These are phyloP conservation scores for Ptychobarbus kaznakovi DNA, from an alignment of 2,797 vertebrate species.

Conservation along the genomic window DNA sequence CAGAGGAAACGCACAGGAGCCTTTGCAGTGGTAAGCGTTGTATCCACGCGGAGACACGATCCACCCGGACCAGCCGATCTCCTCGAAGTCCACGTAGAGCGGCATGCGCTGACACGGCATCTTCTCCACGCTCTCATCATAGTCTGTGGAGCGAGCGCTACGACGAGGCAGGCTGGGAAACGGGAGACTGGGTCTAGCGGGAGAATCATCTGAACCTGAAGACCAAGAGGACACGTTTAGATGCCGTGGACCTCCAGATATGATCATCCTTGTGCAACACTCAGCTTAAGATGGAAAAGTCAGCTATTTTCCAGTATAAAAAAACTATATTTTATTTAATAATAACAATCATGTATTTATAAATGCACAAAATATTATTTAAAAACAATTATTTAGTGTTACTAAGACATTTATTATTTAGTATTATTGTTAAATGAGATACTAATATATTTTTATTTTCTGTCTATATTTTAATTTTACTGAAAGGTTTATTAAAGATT, in stretches of 20 bases:
- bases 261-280: too few species aligned
- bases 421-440: background rate
- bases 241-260: background rate
- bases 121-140: slow-evolving; percentile 63
- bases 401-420: too few species aligned
- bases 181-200: slow-evolving; percentile 52
- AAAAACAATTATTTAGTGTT: background rate
- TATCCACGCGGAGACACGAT: slow-evolving; percentile 84
- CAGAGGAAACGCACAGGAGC: slow-evolving; percentile 82
- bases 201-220: slow-evolving; percentile 65
- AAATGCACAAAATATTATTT: background rate
- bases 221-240: background rate
- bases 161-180: slow-evolving; percentile 71
- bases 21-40: slow-evolving; percentile 79
- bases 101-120: slow-evolving; percentile 79
- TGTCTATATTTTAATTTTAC: background rate
- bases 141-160: slow-evolving; percentile 75
- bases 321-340: background rate
- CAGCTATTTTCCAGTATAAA: background rate
- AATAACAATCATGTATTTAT: background rate
- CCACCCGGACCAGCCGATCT: slow-evolving; percentile 80
- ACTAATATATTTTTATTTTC: background rate
- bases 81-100: slow-evolving; percentile 81
- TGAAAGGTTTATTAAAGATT: background rate
- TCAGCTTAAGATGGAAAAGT: background rate